Conservation (phyloP, 2,888 invertebrate species). For the Andrena chrysosceles region DNA sequence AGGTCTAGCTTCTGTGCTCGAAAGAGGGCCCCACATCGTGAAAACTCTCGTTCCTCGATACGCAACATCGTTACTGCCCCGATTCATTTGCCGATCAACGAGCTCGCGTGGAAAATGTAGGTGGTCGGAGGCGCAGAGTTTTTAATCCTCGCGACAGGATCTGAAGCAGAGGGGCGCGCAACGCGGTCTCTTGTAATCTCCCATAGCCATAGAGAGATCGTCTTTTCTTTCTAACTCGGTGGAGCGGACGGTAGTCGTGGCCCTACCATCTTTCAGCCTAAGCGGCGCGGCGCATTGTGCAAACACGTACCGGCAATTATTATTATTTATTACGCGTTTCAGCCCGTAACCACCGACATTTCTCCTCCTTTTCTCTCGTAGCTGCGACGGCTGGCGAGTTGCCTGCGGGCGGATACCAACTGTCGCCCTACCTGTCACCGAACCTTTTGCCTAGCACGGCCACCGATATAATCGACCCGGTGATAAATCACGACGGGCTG, state of each 20-base stretch:
- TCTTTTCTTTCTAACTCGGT: slow-evolving; percentile 39
- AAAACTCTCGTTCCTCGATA: slow-evolving; percentile 74
- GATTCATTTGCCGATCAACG: slow-evolving; percentile 33
- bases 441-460: slow-evolving; percentile 58
- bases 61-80: slow-evolving; percentile 25
- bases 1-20: slow-evolving; percentile 53
- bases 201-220: slow-evolving; percentile 48
- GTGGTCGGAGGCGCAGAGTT: slow-evolving; percentile 11
- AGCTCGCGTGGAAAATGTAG: slow-evolving; percentile 6
- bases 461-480: slow-evolving; percentile 64
- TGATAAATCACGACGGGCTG: slow-evolving; percentile 54
- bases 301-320: slow-evolving; percentile 83
- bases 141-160: slow-evolving; percentile 39
- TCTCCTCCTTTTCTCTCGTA: slow-evolving; percentile 59
- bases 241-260: slow-evolving; percentile 16
- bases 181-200: slow-evolving; percentile 62
- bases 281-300: slow-evolving; percentile 80
- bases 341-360: slow-evolving; percentile 74
- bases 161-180: slow-evolving; percentile 19
- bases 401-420: slow-evolving; percentile 70
- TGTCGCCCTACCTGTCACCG: slow-evolving; percentile 71
- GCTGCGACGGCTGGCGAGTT: slow-evolving; percentile 29
- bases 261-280: slow-evolving; percentile 67
- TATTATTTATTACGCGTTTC: slow-evolving; percentile 82
- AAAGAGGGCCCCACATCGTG: slow-evolving; percentile 57